These are phyloP conservation scores for Corydoras sp. DNA, from an alignment of 2,113 vertebrate genomes.

Conservation along the genomic window DNA sequence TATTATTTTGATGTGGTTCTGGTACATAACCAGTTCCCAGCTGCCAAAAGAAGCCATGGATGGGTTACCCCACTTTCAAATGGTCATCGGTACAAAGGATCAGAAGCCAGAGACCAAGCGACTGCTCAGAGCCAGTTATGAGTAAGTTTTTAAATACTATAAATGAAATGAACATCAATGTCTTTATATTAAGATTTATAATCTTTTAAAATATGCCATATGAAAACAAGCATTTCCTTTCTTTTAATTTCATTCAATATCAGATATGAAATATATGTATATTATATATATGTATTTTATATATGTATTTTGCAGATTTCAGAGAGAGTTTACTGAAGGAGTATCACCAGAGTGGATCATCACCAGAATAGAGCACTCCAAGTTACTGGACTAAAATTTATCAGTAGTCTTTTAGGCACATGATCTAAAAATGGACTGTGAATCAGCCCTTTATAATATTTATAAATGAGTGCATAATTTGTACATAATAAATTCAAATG, in stretches of 20 bases:
- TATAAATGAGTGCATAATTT: too few species aligned
- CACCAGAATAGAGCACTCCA: slow-evolving; percentile 85
- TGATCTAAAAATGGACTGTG: too few species aligned
- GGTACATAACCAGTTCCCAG: slow-evolving; percentile 81
- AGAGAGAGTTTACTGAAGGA: slow-evolving; percentile 90
- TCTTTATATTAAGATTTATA: neutral
- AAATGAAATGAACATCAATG: neutral
- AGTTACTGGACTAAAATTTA: slow-evolving; percentile 72
- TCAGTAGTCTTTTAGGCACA: too few species aligned
- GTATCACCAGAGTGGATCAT: slow-evolving; percentile 89
- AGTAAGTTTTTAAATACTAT: slow-evolving; percentile 65
- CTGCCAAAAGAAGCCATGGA: slow-evolving; percentile 72
- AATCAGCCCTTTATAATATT: too few species aligned
- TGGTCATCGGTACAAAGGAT: slow-evolving; percentile 67
- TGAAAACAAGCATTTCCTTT: neutral
- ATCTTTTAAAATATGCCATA: neutral
- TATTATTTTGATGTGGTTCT: slow-evolving; percentile 91
- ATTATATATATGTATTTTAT: neutral
- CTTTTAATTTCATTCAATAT: neutral
- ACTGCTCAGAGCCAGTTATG: slow-evolving; percentile 84
- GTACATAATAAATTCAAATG: too few species aligned
- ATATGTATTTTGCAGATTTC: slow-evolving; percentile 70
- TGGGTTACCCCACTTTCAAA: slow-evolving; percentile 72
- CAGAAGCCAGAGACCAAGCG: slow-evolving; percentile 68
- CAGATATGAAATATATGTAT: neutral